phyloP scores from a whole-genome alignment of 2,113 vertebrate species.

The Rhinolophus sinicus region DNA sequence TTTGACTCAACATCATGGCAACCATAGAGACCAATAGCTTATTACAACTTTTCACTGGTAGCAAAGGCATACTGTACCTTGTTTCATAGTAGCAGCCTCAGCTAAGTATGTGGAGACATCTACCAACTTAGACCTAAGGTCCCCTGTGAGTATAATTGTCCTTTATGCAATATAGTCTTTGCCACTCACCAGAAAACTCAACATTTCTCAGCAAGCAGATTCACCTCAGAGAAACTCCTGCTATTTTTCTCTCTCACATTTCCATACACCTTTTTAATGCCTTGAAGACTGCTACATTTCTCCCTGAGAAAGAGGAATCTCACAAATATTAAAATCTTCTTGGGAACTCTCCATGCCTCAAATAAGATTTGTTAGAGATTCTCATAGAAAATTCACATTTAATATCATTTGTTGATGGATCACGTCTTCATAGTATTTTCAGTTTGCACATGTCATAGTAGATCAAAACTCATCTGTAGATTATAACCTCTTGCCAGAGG shows the following conservation, averaged over 20 bases:
- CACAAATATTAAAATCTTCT: neutral
- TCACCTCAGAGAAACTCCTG: neutral
- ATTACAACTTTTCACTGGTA: neutral
- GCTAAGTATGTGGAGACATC: neutral
- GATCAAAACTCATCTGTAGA: too few relatives aligned
- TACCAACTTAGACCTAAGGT: neutral
- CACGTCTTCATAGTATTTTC: neutral
- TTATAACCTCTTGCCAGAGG: too few relatives aligned
- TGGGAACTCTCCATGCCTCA: neutral
- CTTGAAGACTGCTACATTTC: neutral
- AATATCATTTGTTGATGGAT: neutral
- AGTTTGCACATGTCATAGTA: too few relatives aligned
- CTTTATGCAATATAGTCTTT: neutral
- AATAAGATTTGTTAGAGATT: neutral
- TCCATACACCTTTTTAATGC: neutral
- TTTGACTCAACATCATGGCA: neutral
- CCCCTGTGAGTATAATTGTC: neutral
- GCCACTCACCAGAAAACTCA: neutral
- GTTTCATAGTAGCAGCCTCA: neutral
- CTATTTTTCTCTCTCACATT: neutral
- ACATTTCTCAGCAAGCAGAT: neutral
- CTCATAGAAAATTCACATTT: neutral
- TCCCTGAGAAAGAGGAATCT: neutral
- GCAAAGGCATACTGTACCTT: neutral
- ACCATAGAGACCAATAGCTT: neutral